A percentile compares a stretch with the other conserved stretches of the same genome.
Evolutionary conservation across 2,113 vertebrate species (phyloP).

Genomic region (Athene cunicularia): DNA sequence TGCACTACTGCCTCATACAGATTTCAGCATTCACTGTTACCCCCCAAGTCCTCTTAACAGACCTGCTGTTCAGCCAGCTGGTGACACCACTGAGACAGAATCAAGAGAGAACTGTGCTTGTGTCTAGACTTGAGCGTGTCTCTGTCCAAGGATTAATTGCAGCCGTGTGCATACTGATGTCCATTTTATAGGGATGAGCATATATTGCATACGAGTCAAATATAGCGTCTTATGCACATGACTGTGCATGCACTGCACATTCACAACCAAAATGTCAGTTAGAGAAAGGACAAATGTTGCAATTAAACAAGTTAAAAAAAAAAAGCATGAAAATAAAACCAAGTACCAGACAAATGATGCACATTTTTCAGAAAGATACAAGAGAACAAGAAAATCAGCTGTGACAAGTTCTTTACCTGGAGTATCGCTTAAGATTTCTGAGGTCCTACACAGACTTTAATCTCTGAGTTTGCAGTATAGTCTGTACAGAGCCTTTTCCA

Average conservation of each 20-base stretch:
- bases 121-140: not conserved
- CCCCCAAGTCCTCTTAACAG: not conserved
- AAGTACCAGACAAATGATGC: not conserved
- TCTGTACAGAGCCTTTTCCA: not conserved
- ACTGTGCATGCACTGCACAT: not conserved
- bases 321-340: not conserved
- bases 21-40: not conserved
- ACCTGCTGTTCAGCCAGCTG: not conserved
- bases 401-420: not conserved
- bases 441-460: not conserved
- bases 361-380: not conserved
- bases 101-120: not conserved
- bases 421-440: not conserved
- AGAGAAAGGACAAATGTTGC: not conserved
- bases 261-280: not conserved
- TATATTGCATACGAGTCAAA: not conserved
- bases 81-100: not conserved
- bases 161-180: not conserved
- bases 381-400: not conserved
- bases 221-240: not conserved
- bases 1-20: not conserved
- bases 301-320: not conserved
- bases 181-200: not conserved
- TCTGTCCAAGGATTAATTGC: not conserved
- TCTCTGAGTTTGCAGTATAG: not conserved